Conservation (phyloP, 2,888 invertebrate species). For the Rotaria macrura region DNA sequence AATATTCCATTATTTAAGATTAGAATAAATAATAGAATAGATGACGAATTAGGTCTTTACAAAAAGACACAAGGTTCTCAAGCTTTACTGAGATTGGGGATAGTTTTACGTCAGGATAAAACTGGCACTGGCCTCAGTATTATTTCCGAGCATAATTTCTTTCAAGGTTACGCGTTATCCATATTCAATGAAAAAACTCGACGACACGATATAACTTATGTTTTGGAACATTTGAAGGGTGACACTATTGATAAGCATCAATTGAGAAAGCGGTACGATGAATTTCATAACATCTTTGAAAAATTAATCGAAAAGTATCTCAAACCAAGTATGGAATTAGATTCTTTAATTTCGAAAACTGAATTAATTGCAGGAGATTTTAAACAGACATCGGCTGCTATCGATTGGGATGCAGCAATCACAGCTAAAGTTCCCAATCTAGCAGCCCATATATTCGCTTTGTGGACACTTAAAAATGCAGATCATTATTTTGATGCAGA, state of each 20-base stretch:
- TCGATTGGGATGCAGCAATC: background rate
- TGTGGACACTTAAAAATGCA: background rate
- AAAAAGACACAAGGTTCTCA: background rate
- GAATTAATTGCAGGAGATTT: background rate
- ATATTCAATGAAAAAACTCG: background rate
- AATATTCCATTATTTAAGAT: background rate
- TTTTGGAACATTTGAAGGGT: background rate
- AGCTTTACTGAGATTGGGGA: background rate
- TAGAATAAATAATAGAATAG: background rate
- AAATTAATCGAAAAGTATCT: background rate
- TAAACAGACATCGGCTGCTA: background rate
- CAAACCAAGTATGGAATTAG: background rate
- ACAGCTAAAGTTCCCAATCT: background rate
- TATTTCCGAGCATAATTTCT: background rate
- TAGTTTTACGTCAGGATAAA: background rate
- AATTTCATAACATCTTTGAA: background rate
- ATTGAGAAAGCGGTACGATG: background rate
- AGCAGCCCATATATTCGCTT: background rate
- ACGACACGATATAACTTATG: slow-evolving; percentile 2
- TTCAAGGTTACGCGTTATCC: background rate
- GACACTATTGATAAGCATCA: background rate
- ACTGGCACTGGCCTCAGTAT: background rate
- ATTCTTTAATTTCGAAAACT: background rate
- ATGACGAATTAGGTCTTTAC: background rate
- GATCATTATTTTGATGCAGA: background rate